Percentiles rank a stretch among this genome's conserved stretches.
Conservation (phyloP, 1,140 invertebrate genomes). For the Pachypeltis micranthus region DNA sequence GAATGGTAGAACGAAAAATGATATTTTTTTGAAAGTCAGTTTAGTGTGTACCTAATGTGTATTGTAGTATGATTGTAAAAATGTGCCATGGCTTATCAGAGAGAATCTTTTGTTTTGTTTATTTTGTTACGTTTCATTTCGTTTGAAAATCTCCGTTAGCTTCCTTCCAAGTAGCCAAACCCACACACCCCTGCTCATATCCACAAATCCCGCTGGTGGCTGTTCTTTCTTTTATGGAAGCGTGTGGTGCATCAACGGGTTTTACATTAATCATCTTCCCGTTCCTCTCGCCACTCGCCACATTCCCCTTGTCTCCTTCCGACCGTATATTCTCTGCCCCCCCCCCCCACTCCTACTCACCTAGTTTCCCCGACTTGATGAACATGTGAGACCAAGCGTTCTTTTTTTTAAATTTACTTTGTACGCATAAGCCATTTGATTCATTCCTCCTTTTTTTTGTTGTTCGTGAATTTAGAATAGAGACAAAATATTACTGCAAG, state of each 20-base stretch:
- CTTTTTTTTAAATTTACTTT: neutral
- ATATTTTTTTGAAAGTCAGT: constrained; percentile 7
- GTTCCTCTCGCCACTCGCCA: neutral
- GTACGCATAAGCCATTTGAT: constrained; percentile 3
- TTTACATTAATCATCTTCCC: neutral
- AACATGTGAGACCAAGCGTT: no score
- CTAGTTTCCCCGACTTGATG: no score
- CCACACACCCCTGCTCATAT: no score
- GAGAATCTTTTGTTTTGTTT: neutral
- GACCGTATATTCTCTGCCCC: neutral
- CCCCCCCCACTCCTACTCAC: no score
- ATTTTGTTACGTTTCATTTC: no score
- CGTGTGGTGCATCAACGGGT: no score
- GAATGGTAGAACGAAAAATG: constrained; percentile 6
- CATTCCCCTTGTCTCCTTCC: neutral
- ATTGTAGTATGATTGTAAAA: constrained; percentile 10
- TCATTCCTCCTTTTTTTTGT: neutral
- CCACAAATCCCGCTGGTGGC: no score
- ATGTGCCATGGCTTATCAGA: constrained; percentile 11
- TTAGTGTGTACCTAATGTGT: neutral
- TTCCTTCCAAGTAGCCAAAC: neutral
- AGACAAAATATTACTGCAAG: neutral
- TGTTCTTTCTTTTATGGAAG: no score
- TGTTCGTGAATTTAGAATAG: neutral
- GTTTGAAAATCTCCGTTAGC: neutral